A percentile compares a stretch with the other conserved stretches of the same genome.
These are phyloP conservation scores for Notiomystis cincta DNA, from an alignment of 2,113 vertebrate genomes.

Conservation along the genomic window DNA sequence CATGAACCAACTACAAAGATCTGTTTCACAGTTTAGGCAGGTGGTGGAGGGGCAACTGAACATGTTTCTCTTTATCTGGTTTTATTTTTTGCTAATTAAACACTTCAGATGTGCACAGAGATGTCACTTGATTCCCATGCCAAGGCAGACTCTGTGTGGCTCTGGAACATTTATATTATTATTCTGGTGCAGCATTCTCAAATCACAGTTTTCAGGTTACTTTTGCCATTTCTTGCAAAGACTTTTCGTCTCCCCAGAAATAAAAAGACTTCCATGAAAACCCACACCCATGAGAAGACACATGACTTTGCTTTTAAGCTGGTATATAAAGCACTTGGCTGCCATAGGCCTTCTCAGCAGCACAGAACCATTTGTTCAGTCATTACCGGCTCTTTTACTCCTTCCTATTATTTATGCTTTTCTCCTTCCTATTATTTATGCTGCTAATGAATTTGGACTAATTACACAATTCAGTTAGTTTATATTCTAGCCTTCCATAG, in stretches of 20 bases:
- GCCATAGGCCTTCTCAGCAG: neutral
- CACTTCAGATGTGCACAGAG: neutral
- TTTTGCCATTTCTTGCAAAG: neutral
- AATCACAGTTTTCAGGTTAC: neutral
- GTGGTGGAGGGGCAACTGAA: neutral
- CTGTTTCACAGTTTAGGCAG: neutral
- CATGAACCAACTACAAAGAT: neutral
- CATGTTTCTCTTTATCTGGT: neutral
- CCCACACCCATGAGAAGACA: neutral
- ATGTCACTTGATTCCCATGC: neutral
- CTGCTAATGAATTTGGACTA: neutral
- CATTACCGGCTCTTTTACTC: neutral
- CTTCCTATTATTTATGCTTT: neutral
- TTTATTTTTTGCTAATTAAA: neutral
- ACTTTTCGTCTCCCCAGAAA: neutral
- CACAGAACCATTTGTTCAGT: neutral
- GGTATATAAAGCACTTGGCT: neutral
- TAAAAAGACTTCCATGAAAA: constrained; percentile 28
- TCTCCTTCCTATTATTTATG: neutral
- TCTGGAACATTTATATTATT: neutral
- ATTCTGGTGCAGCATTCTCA: neutral
- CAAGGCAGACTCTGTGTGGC: neutral
- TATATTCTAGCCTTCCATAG: neutral
- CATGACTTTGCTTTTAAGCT: neutral
- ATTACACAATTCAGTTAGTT: neutral